A percentile compares a stretch with the other conserved stretches of the same genome.
phyloP scores from a whole-genome alignment of 2,113 vertebrate genomes.

The Elanoides forficatus region DNA sequence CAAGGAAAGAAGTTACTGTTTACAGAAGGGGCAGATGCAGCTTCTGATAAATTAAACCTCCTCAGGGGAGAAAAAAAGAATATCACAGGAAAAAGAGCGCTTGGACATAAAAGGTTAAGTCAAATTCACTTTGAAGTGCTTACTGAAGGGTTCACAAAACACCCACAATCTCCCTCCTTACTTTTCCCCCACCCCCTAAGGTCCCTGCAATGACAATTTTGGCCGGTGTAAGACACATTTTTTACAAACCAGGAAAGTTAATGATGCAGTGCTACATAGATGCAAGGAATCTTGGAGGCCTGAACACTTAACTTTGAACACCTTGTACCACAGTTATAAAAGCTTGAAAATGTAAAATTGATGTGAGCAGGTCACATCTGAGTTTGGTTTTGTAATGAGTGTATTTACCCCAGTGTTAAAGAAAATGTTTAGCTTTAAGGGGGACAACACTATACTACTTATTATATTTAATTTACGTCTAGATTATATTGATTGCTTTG shows the following conservation, averaged over 20 bases:
- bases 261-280: background rate
- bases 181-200: background rate
- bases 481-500: background rate
- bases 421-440: background rate
- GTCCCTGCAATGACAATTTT: background rate
- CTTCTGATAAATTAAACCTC: constrained; percentile 8
- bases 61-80: background rate
- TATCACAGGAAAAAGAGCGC: background rate
- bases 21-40: background rate
- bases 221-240: background rate
- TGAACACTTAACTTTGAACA: background rate
- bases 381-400: background rate
- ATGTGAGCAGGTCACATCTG: background rate
- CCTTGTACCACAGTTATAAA: background rate
- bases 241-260: background rate
- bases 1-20: background rate
- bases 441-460: background rate
- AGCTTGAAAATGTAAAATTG: background rate
- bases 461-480: background rate
- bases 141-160: background rate
- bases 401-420: background rate
- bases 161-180: background rate
- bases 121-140: background rate
- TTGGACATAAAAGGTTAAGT: background rate
- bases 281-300: background rate